Evolutionary conservation across 2,113 vertebrate species (phyloP), one percentile per base, ranked within the genome.

Genomic region (Rhabdornis inornatus): DNA sequence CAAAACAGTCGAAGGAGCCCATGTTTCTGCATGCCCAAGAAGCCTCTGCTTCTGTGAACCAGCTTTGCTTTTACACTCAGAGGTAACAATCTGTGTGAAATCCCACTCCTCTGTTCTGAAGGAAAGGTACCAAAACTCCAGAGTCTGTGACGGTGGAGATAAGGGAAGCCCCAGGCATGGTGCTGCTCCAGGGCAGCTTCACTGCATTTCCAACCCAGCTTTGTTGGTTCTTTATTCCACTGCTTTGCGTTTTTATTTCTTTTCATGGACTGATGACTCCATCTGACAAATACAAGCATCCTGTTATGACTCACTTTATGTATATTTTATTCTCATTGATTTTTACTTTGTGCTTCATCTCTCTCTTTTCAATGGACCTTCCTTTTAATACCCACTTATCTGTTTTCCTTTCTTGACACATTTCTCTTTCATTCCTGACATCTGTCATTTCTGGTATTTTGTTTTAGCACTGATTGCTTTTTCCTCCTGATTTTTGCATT

Each of bases 281-380:
- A 45, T 61, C 60, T 81, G 74, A 63, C 74, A 84, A 87, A 84
- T 7, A 52, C 24, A 89, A 91, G 23, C 69, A 84, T 81, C 77
- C 69, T 87, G 56, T 59, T 89, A 66, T 66, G 72, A 87, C 42
- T 89, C 71, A 57, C 31, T 91, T 69, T 30, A 91, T 82, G 81
- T 87, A 71, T 94, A 82, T 92, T 92, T 87, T 81, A 89, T 84
- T 91, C 35, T 37, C 52, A 81, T 87, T 75, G 87, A 87, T 94
- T 92, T 94, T 96, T 70, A 50, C 64, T 77, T 95, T 39, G 33
- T 61, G 47, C 30, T 89, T 88, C 50, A 27, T 61, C 33, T 83
- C 70, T 74, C 19, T 79, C 24, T 45, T 90, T 89, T 68, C 59
- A 56, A 10, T 20, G 16, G 53, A 57, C 25, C 16, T 30, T 90